Conservation (phyloP, 2,888 invertebrate species). For the Aporophyla lueneburgensis region DNA sequence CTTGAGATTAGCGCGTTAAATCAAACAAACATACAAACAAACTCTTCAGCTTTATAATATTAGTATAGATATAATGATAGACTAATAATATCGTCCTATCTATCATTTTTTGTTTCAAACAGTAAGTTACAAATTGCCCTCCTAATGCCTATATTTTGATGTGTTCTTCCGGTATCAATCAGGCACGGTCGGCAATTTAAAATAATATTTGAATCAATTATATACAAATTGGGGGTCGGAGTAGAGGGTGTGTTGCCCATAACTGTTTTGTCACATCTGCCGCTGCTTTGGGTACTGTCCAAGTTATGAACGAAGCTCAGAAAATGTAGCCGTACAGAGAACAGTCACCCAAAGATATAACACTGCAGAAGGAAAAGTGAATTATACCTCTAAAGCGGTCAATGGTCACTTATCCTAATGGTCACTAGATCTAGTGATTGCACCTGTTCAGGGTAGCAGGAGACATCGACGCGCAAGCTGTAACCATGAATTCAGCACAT, state of each 20-base stretch:
- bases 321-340: not conserved
- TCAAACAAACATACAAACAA: too few relatives aligned
- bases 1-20: too few relatives aligned
- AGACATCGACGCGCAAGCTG: too few relatives aligned
- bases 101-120: constrained; percentile 9
- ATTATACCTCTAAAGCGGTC: not conserved
- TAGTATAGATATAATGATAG: constrained; percentile 16
- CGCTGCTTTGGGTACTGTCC: constrained; percentile 29
- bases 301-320: constrained; percentile 35
- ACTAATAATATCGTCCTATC: constrained; percentile 8
- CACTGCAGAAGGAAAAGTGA: too few relatives aligned
- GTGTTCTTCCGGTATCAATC: constrained; percentile 60
- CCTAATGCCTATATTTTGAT: constrained; percentile 43
- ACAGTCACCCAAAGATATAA: too few relatives aligned
- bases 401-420: not conserved
- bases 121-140: constrained; percentile 40
- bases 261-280: constrained; percentile 67
- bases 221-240: constrained; percentile 75
- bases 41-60: too few relatives aligned
- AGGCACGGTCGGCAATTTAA: constrained; percentile 68
- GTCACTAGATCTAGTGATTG: not conserved
- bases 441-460: too few relatives aligned
- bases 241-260: constrained; percentile 53
- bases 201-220: constrained; percentile 80
- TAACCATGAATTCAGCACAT: too few relatives aligned